Evolutionary conservation across 1,140 invertebrate genomes (phyloP).

Genomic region (Macrobrachium nipponense): DNA sequence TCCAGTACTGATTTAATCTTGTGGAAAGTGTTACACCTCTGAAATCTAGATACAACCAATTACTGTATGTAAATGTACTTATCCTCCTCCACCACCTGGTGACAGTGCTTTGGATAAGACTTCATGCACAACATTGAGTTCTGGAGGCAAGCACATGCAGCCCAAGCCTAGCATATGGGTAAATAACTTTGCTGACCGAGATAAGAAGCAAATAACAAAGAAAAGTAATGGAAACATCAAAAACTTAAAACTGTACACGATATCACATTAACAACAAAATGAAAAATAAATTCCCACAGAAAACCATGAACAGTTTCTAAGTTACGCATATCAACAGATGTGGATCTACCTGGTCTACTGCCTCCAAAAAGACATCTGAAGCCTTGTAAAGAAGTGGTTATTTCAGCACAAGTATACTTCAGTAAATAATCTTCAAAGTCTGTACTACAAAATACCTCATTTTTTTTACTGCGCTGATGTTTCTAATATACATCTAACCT

Average conservation of each 20-base stretch:
- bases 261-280: constrained; percentile 8
- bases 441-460: constrained; percentile 1
- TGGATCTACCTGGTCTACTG: constrained; percentile 36
- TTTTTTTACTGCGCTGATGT: constrained; percentile 1
- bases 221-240: neutral
- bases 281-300: neutral
- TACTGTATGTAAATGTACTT: too few species aligned
- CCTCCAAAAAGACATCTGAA: constrained; percentile 41
- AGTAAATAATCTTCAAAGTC: neutral
- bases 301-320: constrained; percentile 4
- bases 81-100: constrained; percentile 13
- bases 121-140: constrained; percentile 41
- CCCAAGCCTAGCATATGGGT: constrained; percentile 26
- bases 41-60: too few species aligned
- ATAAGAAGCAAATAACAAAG: constrained; percentile 6
- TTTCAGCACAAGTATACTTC: constrained; percentile 14
- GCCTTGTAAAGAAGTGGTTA: constrained; percentile 40
- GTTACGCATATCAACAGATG: constrained; percentile 6
- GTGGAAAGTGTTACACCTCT: too few species aligned
- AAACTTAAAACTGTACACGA: constrained; percentile 17
- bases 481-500: neutral
- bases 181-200: constrained; percentile 28
- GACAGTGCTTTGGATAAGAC: constrained; percentile 48
- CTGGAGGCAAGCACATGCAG: constrained; percentile 47
- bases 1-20: too few species aligned